Evolutionary conservation across 2,113 vertebrate genomes (phyloP).

Genomic region (Semnornis frantzii): DNA sequence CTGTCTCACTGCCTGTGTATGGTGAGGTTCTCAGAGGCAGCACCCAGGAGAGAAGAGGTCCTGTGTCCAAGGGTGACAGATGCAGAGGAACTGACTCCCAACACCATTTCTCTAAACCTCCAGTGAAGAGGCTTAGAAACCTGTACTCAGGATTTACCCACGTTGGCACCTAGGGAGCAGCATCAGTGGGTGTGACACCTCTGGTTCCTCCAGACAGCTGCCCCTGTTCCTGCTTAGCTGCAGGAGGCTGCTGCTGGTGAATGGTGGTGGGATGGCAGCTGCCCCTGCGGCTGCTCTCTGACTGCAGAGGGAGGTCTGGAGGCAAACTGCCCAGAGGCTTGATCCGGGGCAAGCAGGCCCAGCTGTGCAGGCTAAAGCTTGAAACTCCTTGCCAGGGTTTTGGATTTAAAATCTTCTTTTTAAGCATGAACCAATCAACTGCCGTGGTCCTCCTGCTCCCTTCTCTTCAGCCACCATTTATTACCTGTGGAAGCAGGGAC

Average conservation of each 20-base stretch:
- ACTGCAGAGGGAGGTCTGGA: constrained; percentile 10
- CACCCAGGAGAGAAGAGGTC: neutral
- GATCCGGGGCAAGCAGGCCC: neutral
- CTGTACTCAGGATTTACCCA: neutral
- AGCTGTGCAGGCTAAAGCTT: neutral
- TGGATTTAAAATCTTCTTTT: neutral
- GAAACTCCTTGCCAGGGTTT: constrained; percentile 4
- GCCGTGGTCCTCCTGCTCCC: neutral
- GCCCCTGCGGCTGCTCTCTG: constrained; percentile 4
- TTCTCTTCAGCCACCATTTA: neutral
- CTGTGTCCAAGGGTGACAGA: neutral
- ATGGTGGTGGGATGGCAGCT: neutral
- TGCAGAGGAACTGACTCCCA: neutral
- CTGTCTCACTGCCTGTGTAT: accelerated
- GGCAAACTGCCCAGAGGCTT: neutral
- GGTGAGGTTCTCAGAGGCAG: neutral
- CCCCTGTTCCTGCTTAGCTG: neutral
- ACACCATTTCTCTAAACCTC: neutral
- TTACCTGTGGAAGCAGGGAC: neutral
- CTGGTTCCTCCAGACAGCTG: neutral
- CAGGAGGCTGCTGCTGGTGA: constrained; percentile 4
- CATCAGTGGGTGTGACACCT: neutral
- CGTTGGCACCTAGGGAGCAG: neutral
- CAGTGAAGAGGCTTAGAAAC: neutral
- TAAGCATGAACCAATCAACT: neutral